These are phyloP conservation scores for Aeoliscus strigatus DNA, from an alignment of 2,797 vertebrate species.

Conservation along the genomic window DNA sequence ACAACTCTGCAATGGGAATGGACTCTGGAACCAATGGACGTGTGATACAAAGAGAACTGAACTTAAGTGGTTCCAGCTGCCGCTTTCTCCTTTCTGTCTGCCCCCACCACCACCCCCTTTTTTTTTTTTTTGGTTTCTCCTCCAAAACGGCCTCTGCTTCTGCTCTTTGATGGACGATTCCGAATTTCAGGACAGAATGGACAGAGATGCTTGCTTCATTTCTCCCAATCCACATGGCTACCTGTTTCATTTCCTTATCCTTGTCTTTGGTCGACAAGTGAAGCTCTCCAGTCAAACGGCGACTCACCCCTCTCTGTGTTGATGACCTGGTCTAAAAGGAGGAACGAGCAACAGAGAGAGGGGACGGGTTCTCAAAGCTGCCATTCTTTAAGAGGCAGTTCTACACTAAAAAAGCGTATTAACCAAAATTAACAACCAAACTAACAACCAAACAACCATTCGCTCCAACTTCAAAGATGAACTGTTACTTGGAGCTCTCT, in stretches of 20 bases:
- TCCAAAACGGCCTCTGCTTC: constrained; percentile 72
- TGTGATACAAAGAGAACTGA: constrained; percentile 74
- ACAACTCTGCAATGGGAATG: constrained; percentile 73
- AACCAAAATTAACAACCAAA: constrained; percentile 87
- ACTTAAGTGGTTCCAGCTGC: constrained; percentile 76
- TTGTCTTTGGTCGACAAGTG: constrained; percentile 70
- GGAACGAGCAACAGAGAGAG: constrained; percentile 64
- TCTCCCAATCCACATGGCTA: constrained; percentile 73
- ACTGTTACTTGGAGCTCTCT: constrained; percentile 81
- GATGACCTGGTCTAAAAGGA: constrained; percentile 63
- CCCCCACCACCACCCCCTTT: no score
- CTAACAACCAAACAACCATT: constrained; percentile 81
- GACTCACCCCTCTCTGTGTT: constrained; percentile 70
- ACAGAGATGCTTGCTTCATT: constrained; percentile 73
- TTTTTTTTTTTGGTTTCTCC: no score
- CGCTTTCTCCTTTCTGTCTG: constrained; percentile 63
- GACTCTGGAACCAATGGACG: constrained; percentile 77
- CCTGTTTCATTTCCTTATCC: constrained; percentile 73
- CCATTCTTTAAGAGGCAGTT: constrained; percentile 77
- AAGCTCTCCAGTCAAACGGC: constrained; percentile 68
- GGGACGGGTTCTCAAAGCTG: constrained; percentile 71
- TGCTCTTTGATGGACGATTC: constrained; percentile 74
- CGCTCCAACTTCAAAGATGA: constrained; percentile 83
- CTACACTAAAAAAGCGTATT: constrained; percentile 77
- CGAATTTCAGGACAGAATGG: constrained; percentile 75